Conservation (phyloP, 2,888 invertebrate species). For the Lasioglossum vierecki region DNA sequence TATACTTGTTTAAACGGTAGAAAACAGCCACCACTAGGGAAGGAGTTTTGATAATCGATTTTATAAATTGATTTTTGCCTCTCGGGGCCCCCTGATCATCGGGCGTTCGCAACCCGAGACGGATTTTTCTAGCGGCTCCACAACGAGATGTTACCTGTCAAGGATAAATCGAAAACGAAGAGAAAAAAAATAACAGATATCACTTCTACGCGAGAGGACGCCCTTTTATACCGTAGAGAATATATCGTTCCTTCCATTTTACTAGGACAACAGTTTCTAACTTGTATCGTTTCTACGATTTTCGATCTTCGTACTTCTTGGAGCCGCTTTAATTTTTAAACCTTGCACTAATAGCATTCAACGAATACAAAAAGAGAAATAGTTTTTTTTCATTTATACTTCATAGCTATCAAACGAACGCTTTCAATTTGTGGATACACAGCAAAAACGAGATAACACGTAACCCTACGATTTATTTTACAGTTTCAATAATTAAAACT, state of each 20-base stretch:
- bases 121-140: constrained; percentile 18
- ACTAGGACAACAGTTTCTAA: constrained; percentile 51
- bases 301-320: constrained; percentile 53
- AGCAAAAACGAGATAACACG: neutral
- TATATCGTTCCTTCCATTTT: constrained; percentile 47
- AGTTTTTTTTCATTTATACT: neutral
- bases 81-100: neutral
- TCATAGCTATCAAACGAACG: neutral
- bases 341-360: constrained; percentile 5
- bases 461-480: too few relatives aligned
- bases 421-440: neutral
- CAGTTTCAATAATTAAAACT: too few relatives aligned
- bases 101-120: neutral
- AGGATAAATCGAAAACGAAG: neutral
- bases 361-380: neutral
- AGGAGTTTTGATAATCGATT: constrained; percentile 44
- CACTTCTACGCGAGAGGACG: constrained; percentile 8
- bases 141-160: constrained; percentile 7
- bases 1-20: constrained; percentile 20
- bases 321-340: constrained; percentile 29
- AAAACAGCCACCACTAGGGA: neutral
- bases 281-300: constrained; percentile 62
- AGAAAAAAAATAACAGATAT: neutral
- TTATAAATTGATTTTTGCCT: constrained; percentile 39
- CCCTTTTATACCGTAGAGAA: constrained; percentile 49